Conservation (phyloP, 2,797 vertebrate species). For the Cirrhinus molitorella region DNA sequence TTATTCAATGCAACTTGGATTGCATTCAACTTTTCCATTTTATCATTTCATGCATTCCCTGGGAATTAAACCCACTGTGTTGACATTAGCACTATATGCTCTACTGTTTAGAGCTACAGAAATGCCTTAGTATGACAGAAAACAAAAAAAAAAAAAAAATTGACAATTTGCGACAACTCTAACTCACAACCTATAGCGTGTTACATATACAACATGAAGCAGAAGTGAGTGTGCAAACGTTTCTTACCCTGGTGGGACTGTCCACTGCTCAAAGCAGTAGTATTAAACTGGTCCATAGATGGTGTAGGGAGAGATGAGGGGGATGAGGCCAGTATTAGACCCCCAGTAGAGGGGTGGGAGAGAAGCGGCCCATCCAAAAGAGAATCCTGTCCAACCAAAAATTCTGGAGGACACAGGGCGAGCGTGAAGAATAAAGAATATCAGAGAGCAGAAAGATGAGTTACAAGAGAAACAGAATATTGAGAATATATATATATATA, state of each 20-base stretch:
- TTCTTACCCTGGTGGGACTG: slow-evolving; percentile 90
- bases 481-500: background rate
- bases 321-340: slow-evolving; percentile 83
- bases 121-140: background rate
- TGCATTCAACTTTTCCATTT: background rate
- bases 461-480: slow-evolving; percentile 24
- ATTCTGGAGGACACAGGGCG: slow-evolving; percentile 79
- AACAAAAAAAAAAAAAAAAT: no score
- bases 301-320: slow-evolving; percentile 83
- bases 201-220: background rate
- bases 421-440: slow-evolving; percentile 58
- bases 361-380: slow-evolving; percentile 92
- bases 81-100: background rate
- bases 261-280: slow-evolving; percentile 79
- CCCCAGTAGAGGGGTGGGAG: slow-evolving; percentile 86
- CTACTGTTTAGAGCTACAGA: background rate
- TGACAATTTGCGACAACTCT: background rate
- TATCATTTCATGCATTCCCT: background rate
- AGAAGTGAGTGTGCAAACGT: background rate
- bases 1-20: background rate
- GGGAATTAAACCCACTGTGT: background rate
- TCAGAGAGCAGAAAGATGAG: slow-evolving; percentile 11
- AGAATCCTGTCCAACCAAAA: slow-evolving; percentile 90
- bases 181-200: background rate
- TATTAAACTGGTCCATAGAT: slow-evolving; percentile 85